These are phyloP conservation scores for Heliconius cydno DNA, from an alignment of 2,888 invertebrate genomes.

Conservation along the genomic window DNA sequence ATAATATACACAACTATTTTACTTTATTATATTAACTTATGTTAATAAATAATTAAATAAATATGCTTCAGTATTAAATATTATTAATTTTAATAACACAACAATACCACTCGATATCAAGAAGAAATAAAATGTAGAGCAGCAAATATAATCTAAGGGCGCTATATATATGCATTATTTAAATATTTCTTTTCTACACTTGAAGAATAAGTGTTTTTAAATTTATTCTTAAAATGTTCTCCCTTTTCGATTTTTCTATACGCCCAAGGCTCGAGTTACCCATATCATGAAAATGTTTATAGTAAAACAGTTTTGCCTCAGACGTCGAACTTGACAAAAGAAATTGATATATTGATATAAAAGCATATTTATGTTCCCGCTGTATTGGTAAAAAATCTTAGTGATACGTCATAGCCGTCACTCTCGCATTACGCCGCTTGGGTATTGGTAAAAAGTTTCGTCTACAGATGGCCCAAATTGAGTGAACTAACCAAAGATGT, in stretches of 20 bases:
- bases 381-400: slow-evolving; percentile 76
- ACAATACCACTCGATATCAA: too few relatives aligned
- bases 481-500: slow-evolving; percentile 35
- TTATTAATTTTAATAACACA: too few relatives aligned
- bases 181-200: neutral
- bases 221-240: neutral
- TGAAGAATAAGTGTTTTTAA: neutral
- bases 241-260: neutral
- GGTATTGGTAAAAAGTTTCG: slow-evolving; percentile 71
- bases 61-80: too few relatives aligned
- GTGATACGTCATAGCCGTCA: slow-evolving; percentile 82
- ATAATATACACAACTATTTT: too few relatives aligned
- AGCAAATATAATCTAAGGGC: neutral
- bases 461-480: slow-evolving; percentile 45
- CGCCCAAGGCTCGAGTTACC: slow-evolving; percentile 30
- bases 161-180: neutral
- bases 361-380: slow-evolving; percentile 81
- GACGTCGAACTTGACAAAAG: slow-evolving; percentile 70
- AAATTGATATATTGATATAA: slow-evolving; percentile 82
- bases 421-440: slow-evolving; percentile 68
- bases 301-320: slow-evolving; percentile 54
- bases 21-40: too few relatives aligned
- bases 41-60: too few relatives aligned
- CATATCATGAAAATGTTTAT: slow-evolving; percentile 58
- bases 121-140: neutral